Base-by-base conservation (phyloP, 2,888 invertebrate species). In the Pteria penguin region DNA sequence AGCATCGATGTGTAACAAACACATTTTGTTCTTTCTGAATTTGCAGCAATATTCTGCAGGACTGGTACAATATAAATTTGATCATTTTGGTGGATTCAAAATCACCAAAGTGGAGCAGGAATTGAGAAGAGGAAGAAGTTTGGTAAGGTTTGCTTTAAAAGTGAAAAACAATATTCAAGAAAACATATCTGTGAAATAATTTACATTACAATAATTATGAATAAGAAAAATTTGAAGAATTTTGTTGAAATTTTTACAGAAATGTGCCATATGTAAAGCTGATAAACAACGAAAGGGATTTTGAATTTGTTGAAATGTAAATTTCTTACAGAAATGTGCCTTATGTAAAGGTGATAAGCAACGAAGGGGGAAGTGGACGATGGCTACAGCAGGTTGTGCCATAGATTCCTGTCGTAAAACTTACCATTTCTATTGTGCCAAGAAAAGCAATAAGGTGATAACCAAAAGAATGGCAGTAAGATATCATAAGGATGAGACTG, bases 371-470 rank as follows among this genome's bases (percentile, higher is more conserved):
- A 63, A 45, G 60, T 62, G 45, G 54, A 67, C 54, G 26, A 95
- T 95, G 0, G 96, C 96, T 0, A 95, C 95, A 1, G 93, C 96
- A 0, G 95, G 95, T 0, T 97, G 97, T 88, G 93, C 93, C 18
- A 90, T 94, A 0, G 76, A 83, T 0, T 93, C 92, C 65, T 96
- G 96, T 86, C 93, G 94, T 33, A 94, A 93, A 70, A 94, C 94
- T 55, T 97, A 96, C 89, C 97, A 97, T 87, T 92, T 95, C 65
- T 94, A 94, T 0, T 97, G 96, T 88, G 96, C 86, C 29, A 58
- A 68, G 52, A 22, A 45, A n/a, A 65, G 63, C 58, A 5, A 14
- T 22, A 24, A 24, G 11, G 63, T 63, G 14, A 57, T 72, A 27
- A 76, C 76, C 11, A 72, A 76, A 62, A 36, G 76, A 18, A 63